Evolutionary conservation across 2,113 vertebrate genomes (phyloP).

Genomic region (Rhinolophus sinicus): DNA sequence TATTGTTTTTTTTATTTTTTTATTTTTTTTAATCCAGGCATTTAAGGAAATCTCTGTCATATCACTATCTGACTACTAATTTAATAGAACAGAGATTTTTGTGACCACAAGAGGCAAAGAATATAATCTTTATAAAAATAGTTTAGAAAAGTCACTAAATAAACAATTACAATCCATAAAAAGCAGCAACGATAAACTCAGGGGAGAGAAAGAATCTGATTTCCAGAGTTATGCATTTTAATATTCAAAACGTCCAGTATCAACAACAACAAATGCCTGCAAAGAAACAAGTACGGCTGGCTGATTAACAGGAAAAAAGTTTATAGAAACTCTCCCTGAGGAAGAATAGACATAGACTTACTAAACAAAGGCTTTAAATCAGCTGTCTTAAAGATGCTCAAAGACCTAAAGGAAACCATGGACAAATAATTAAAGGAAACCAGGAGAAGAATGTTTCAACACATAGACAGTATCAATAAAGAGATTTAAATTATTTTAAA

Average conservation of each 20-base stretch:
- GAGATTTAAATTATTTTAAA: not conserved
- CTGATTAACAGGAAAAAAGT: not conserved
- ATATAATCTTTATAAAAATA: not conserved
- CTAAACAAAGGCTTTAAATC: not conserved
- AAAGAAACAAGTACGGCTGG: not conserved
- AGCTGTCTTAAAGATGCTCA: not conserved
- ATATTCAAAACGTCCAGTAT: not conserved
- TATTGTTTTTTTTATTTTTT: not conserved
- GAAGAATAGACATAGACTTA: not conserved
- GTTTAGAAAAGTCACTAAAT: not conserved
- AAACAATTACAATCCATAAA: not conserved
- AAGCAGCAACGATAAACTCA: not conserved
- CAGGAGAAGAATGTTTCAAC: not conserved
- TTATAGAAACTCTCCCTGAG: not conserved
- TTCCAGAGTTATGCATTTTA: not conserved
- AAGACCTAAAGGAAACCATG: not conserved
- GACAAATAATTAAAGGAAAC: not conserved
- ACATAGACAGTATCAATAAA: not conserved
- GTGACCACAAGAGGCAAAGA: not conserved
- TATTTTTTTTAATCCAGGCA: not conserved
- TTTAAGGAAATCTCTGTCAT: not conserved
- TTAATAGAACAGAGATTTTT: not conserved
- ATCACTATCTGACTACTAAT: not conserved
- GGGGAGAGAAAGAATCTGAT: not conserved
- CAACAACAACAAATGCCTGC: not conserved